Conservation (phyloP, 2,113 vertebrate species). For the Cyprinodon tularosa region DNA sequence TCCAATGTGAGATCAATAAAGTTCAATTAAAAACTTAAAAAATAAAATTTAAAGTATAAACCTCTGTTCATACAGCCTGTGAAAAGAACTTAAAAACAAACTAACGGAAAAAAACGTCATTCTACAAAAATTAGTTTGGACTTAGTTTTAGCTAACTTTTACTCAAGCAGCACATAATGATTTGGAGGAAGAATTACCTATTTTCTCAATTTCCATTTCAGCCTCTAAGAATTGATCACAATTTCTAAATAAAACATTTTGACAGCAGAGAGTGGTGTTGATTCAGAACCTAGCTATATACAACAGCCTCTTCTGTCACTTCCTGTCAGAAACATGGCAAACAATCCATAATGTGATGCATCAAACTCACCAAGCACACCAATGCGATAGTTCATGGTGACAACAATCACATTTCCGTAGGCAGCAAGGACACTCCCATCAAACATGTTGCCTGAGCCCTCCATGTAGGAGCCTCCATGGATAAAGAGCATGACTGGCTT, state of each 20-base stretch:
- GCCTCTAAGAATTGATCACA: background rate
- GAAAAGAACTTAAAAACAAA: background rate
- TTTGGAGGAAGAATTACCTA: background rate
- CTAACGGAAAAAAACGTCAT: background rate
- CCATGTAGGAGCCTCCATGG: conserved; percentile 93
- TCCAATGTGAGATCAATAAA: too few species aligned
- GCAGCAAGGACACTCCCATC: conserved; percentile 90
- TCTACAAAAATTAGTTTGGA: background rate
- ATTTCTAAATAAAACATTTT: background rate
- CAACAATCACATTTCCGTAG: conserved; percentile 92
- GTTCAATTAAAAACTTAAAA: too few species aligned
- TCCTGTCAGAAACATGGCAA: background rate
- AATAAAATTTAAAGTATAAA: too few species aligned
- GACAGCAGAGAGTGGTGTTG: background rate
- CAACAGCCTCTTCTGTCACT: background rate
- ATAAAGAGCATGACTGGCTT: conserved; percentile 94
- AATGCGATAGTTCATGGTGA: conserved; percentile 94
- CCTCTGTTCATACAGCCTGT: background rate
- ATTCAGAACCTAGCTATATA: background rate
- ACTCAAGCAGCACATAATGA: background rate
- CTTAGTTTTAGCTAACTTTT: background rate
- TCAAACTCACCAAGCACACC: conserved; percentile 88
- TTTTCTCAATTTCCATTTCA: background rate
- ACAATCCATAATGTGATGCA: background rate
- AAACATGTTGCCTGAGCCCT: conserved; percentile 93